Base-by-base conservation (phyloP, 1,140 invertebrate species). In the Trinorchestia longiramus region DNA sequence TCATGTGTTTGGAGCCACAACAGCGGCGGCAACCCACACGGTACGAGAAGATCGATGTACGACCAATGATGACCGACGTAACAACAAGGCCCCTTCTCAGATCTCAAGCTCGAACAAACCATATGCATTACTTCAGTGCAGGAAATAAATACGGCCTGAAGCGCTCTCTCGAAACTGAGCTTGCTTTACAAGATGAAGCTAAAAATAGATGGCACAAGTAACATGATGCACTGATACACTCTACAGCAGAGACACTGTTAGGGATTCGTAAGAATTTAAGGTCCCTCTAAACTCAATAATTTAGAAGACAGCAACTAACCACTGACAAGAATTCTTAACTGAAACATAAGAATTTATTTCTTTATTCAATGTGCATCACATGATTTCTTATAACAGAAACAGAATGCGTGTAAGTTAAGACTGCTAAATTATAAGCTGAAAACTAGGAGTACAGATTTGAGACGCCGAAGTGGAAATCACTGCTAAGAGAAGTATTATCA, bases 81-180 rank as follows among this genome's bases (percentile, higher is more conserved):
- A 90, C 88, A 42, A 90, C 88, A 90, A 90, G 88, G 88, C 43
- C 43, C 88, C 88, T 90, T 53, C 88, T 90, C 88, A 90, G 88
- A 42, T 90, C 43, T 90, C 88, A 41, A 90, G 43, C 88, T 77
- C 62, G 11, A 77, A 77, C 62, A 77, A 77, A 77, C 62, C 62
- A 77, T 77, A 77, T 77, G 62, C 62, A 77, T 77, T 77, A 77
- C 62, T 77, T 77, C 62, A 77, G 62, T 77, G 36, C 62, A 28
- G 62, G 62, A 77, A 77, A 77, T 77, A 77, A 77, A 77, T 77
- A 77, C 62, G 36, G 62, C 28, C 62, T 77, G 11, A 36, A 77
- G 62, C 62, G 1, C 62, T 19, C 62, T 77, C 62, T 77, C 62
- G 62, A 77, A 36, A 28, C 62, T 77, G 28, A 77, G 62, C 28